These are phyloP conservation scores for Chamaea fasciata DNA, from an alignment of 2,113 vertebrate genomes.

Conservation along the genomic window DNA sequence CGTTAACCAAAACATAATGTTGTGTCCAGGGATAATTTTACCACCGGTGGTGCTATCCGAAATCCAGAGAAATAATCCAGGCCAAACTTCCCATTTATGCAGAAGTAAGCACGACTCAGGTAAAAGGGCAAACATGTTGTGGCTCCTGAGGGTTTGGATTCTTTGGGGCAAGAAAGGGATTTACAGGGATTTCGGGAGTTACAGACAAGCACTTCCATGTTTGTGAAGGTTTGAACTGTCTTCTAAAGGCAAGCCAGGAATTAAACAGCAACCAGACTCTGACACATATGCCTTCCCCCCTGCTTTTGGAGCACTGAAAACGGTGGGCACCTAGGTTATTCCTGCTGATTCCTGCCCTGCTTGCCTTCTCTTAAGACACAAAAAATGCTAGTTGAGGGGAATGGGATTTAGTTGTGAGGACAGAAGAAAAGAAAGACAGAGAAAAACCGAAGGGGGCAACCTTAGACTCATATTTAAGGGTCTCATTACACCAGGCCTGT, in stretches of 20 bases:
- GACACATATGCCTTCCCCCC: rapidly evolving
- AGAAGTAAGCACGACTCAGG: neutral
- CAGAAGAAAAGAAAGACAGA: neutral
- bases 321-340: neutral
- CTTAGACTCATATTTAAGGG: neutral
- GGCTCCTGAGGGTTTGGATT: neutral
- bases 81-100: neutral
- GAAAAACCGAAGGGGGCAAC: neutral
- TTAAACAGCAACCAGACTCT: neutral
- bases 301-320: neutral
- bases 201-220: neutral
- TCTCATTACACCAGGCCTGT: neutral
- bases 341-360: neutral
- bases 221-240: neutral
- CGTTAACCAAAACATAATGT: neutral
- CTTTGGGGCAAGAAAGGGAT: neutral
- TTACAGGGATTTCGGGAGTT: constrained; percentile 3
- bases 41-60: neutral
- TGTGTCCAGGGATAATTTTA: neutral
- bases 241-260: neutral
- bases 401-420: neutral
- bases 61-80: neutral
- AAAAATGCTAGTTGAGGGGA: neutral
- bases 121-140: neutral
- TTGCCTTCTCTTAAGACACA: neutral